Evolutionary conservation across 2,888 invertebrate species (phyloP).

Genomic region (Nomada ruficornis): DNA sequence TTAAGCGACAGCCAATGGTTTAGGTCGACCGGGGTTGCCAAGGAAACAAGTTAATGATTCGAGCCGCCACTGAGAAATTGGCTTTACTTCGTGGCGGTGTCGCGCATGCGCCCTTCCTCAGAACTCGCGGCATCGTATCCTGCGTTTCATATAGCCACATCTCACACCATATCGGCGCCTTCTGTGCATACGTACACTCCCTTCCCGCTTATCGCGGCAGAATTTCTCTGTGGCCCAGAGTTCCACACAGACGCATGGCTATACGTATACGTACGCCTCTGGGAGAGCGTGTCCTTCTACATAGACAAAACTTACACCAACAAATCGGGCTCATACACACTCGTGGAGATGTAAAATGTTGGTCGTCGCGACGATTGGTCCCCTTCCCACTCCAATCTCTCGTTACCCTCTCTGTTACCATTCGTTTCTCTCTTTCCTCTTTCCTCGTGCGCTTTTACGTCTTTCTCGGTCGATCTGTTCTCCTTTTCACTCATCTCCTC

Average conservation of each 20-base stretch:
- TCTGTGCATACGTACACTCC: not conserved
- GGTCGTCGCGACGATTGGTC: slow-evolving; percentile 82
- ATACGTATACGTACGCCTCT: not conserved
- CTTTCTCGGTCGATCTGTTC: slow-evolving; percentile 27
- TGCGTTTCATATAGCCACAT: slow-evolving; percentile 29
- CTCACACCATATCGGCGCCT: slow-evolving; percentile 2
- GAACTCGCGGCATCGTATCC: slow-evolving; percentile 25
- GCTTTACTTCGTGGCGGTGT: slow-evolving; percentile 70
- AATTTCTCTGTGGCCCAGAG: not conserved
- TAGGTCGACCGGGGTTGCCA: slow-evolving; percentile 81
- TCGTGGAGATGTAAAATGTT: slow-evolving; percentile 22
- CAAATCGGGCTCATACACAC: slow-evolving; percentile 1
- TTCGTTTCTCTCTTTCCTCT: slow-evolving; percentile 58
- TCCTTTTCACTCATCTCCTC: slow-evolving; percentile 40
- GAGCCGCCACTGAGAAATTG: slow-evolving; percentile 83
- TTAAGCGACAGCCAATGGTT: slow-evolving; percentile 79
- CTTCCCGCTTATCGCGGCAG: not conserved
- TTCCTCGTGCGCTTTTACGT: slow-evolving; percentile 29
- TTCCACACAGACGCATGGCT: not conserved
- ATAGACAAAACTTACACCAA: no score
- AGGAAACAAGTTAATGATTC: slow-evolving; percentile 84
- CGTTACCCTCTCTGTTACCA: slow-evolving; percentile 55
- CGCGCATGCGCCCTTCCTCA: slow-evolving; percentile 55
- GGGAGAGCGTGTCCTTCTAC: not conserved
- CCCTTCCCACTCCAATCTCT: slow-evolving; percentile 77